Conservation (phyloP, 2,888 invertebrate species). For the Caenorhabditis sinica region DNA sequence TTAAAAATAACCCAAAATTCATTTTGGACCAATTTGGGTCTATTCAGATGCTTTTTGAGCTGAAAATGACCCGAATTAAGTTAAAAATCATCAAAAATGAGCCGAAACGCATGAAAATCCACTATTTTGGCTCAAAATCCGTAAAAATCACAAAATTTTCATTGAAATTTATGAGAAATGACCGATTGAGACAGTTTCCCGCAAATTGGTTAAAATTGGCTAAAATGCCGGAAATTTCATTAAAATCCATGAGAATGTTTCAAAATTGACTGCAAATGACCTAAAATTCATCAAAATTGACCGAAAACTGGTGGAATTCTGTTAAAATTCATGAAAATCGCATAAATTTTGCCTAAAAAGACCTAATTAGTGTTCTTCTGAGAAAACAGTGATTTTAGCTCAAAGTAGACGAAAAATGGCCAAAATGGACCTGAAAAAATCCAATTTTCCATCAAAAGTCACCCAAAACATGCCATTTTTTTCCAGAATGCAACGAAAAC, state of each 20-base stretch:
- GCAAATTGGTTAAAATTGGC: background rate
- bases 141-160: background rate
- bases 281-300: too few species aligned
- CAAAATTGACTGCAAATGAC: too few species aligned
- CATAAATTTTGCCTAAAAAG: background rate
- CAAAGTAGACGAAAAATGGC: background rate
- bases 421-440: background rate
- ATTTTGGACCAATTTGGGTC: too few species aligned
- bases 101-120: background rate
- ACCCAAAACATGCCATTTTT: background rate
- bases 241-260: too few species aligned
- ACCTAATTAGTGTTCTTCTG: too few species aligned
- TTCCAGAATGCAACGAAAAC: constrained; percentile 87
- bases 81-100: background rate
- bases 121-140: background rate
- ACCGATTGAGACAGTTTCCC: background rate
- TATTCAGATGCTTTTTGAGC: too few species aligned
- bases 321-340: background rate
- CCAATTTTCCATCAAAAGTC: background rate
- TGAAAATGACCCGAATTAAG: too few species aligned
- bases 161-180: too few species aligned
- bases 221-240: too few species aligned
- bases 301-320: background rate
- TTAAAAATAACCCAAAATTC: too few species aligned
- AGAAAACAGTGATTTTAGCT: too few species aligned